Evolutionary conservation across 2,888 invertebrate genomes (phyloP), one percentile per base, ranked within the genome.

Genomic region (Sepiola atlantica): DNA sequence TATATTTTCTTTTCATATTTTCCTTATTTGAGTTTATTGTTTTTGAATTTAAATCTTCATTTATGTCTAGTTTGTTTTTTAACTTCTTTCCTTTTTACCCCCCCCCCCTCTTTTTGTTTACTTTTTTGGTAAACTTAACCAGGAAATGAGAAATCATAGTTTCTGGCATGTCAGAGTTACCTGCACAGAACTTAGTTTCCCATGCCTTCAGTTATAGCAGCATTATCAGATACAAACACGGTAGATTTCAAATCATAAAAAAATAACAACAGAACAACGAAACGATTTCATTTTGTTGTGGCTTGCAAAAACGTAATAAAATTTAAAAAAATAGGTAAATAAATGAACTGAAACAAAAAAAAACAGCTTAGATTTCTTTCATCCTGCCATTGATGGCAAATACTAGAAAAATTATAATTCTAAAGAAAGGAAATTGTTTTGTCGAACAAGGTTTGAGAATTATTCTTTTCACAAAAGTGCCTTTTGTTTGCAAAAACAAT

Each of bases 61-160:
- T 91, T 35, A 16, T 16, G 21, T 90, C 3, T 90, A 24, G 35
- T 91, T n/a, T 91, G 16, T 91, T 35, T 91, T 92, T 45, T n/a
- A 4, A 45, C 2, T 45, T 45, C 45, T 45, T 45, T 45, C 8
- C 45, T 45, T 4, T 8, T 45, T 8, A 45, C 45, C n/a, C n/a
- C n/a, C n/a, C n/a, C n/a, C n/a, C n/a, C n/a, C n/a, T 92, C 54
- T 28, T 21, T 54, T 92, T 92, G 35, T n/a, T n/a, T 45, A 20
- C 45, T 1, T 92, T 45, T 92, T 92, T 92, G 28, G 92, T 92
- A 55, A 92, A 55, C 92, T 92, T 55, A 92, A 77, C 8, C 92
- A 92, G 92, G 92, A 92, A 92, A 92, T 92, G 92, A 92, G 55
- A 92, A 92, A 92, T 92, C 92, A 92, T 92, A 54, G 92, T 55